Evolutionary conservation across 1,140 invertebrate species (phyloP), one percentile per base, ranked within the genome.

Genomic region (Frieseomelitta varia): DNA sequence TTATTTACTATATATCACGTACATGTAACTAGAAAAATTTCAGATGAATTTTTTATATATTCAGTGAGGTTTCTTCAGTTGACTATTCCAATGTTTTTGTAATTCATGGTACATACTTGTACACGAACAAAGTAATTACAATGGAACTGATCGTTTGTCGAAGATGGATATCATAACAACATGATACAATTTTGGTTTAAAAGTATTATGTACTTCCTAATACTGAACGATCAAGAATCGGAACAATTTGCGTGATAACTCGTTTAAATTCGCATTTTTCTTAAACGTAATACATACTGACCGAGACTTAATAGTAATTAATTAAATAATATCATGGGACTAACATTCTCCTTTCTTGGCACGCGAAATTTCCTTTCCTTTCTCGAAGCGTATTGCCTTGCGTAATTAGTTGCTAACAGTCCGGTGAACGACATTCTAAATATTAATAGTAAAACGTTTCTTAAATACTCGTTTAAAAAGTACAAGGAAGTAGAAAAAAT

Each of bases 401-500:
- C 39, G 19, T 61, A n/a, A 14, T 61, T 61, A 61, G n/a, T 15
- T 55, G 21, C 21, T 61, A 75, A 55, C 55, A 78, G 51, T 63
- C n/a, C n/a, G n/a, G n/a, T n/a, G 75, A 67, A 71, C 81, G 17
- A 63, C 81, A 34, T 34, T 53, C 15, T 79, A 53, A 27, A n/a
- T 78, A 79, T 71, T 79, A 71, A 71, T 79, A 79, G 56, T 55
- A 79, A 63, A 63, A 27, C 24, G 76, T 79, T 30, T 4, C 55
- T 79, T 79, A 79, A 87, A 77, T 71, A 85, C 51, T 56, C 55
- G 1, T 78, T 47, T 65, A 87, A 56, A 81, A 84, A 67, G 75
- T 58, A 75, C 65, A 1, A 12, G 19, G n/a, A n/a, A n/a, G 72
- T 82, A 88, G 80, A 85, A 88, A 88, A 88, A 87, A 85, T 88